A percentile compares a stretch with the other conserved stretches of the same genome.
phyloP scores from a whole-genome alignment of 2,888 invertebrate species.

The Creontiades dilutus region DNA sequence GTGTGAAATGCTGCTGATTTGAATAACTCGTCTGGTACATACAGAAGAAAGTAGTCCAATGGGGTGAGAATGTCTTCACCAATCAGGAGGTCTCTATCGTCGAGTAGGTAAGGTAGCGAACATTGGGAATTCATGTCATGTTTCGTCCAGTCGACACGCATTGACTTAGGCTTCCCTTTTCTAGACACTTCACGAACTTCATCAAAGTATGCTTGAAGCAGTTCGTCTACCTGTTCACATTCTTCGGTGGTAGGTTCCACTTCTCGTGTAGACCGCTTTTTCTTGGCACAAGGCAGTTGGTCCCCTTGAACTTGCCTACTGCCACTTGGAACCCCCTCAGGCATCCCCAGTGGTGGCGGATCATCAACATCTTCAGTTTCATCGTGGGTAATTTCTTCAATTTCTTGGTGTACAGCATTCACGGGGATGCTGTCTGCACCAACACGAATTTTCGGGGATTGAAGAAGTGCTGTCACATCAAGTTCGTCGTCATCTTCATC shows the following conservation, averaged over 20 bases:
- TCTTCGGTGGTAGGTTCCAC: too few relatives aligned
- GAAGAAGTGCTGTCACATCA: too few relatives aligned
- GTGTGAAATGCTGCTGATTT: constrained; percentile 4
- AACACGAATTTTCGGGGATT: too few relatives aligned
- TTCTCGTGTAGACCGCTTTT: too few relatives aligned
- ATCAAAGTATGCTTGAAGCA: constrained; percentile 2
- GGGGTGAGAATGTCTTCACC: constrained; percentile 13
- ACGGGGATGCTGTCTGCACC: too few relatives aligned
- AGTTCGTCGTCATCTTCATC: background rate
- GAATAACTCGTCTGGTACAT: constrained; percentile 21
- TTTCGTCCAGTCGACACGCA: background rate
- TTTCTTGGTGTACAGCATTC: too few relatives aligned
- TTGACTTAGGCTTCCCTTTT: background rate
- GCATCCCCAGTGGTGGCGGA: too few relatives aligned
- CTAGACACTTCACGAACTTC: background rate
- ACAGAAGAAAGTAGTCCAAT: constrained; percentile 28
- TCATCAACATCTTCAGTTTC: too few relatives aligned
- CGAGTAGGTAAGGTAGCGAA: background rate
- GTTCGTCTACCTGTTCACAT: background rate
- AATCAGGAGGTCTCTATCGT: background rate
- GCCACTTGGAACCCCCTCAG: too few relatives aligned
- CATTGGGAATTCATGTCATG: constrained; percentile 2
- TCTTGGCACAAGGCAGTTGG: too few relatives aligned
- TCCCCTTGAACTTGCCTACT: too few relatives aligned
- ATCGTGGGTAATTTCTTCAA: too few relatives aligned